Conservation (phyloP, 92 coral and sea anemone species). For the Plumapathes pennacea region DNA sequence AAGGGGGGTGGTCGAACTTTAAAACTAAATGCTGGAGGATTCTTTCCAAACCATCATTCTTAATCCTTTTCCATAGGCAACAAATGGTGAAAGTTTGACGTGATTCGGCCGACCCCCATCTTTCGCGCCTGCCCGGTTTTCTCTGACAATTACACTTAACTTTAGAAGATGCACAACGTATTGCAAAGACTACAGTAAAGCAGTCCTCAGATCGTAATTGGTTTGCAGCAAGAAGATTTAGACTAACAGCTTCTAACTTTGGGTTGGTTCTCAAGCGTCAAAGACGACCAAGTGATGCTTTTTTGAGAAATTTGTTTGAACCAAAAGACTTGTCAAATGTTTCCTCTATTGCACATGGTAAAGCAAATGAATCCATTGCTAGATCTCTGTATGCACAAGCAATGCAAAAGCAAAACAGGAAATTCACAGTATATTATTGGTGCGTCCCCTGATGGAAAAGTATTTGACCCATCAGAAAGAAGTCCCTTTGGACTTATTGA, state of each 20-base stretch:
- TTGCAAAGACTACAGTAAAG: conserved; percentile 15
- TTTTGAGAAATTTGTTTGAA: conserved; percentile 17
- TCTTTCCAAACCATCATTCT: too few relatives aligned
- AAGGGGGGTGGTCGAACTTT: too few relatives aligned
- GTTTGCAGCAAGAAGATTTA: conserved; percentile 6
- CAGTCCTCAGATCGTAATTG: conserved; percentile 29
- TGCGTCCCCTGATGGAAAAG: conserved; percentile 64
- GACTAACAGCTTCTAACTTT: conserved; percentile 54
- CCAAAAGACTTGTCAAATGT: conserved; percentile 38
- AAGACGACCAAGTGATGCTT: conserved; percentile 34
- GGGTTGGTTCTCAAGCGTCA: conserved; percentile 36
- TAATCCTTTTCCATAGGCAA: too few relatives aligned
- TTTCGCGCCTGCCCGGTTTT: too few relatives aligned
- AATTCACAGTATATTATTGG: too few relatives aligned
- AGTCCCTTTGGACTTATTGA: conserved; percentile 36
- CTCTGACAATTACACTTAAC: too few relatives aligned
- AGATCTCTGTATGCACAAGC: conserved; percentile 11
- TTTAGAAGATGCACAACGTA: not conserved
- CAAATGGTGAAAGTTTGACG: too few relatives aligned
- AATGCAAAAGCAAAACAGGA: conserved; percentile 29
- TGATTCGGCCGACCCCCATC: too few relatives aligned
- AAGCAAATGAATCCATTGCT: conserved; percentile 7
- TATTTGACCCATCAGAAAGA: conserved; percentile 50
- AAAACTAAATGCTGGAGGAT: too few relatives aligned
- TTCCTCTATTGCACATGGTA: conserved; percentile 20